A percentile compares a stretch with the other conserved stretches of the same genome.
phyloP scores from a whole-genome alignment of 2,113 vertebrate genomes.

The Microcebus tavaratra region DNA sequence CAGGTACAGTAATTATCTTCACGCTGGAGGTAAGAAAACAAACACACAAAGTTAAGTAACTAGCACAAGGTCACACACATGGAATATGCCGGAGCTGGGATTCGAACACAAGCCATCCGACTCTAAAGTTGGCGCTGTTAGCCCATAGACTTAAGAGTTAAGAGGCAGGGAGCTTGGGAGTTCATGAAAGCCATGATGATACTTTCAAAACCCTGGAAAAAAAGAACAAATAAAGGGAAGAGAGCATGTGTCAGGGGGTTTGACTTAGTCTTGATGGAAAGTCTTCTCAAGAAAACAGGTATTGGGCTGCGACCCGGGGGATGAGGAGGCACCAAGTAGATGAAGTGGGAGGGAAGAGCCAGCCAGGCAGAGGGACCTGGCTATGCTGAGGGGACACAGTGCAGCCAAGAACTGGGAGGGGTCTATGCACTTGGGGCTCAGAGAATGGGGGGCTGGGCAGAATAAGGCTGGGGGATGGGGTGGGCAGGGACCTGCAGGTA shows the following conservation, averaged over 20 bases:
- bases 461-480: background rate
- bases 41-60: background rate
- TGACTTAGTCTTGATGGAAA: constrained; percentile 21
- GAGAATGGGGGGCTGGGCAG: background rate
- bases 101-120: background rate
- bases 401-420: background rate
- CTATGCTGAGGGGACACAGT: background rate
- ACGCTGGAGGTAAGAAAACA: background rate
- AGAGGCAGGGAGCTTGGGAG: background rate
- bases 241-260: background rate
- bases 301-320: background rate
- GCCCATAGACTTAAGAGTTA: background rate
- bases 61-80: background rate
- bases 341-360: background rate
- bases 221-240: background rate
- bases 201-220: background rate
- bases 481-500: no score
- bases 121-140: background rate
- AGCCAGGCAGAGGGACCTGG: background rate
- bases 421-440: background rate
- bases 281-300: background rate
- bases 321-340: background rate
- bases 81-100: background rate
- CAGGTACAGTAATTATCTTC: background rate
- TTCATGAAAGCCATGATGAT: background rate